Evolutionary conservation across 2,888 invertebrate species (phyloP).

Genomic region (Auanema freiburgensis): DNA sequence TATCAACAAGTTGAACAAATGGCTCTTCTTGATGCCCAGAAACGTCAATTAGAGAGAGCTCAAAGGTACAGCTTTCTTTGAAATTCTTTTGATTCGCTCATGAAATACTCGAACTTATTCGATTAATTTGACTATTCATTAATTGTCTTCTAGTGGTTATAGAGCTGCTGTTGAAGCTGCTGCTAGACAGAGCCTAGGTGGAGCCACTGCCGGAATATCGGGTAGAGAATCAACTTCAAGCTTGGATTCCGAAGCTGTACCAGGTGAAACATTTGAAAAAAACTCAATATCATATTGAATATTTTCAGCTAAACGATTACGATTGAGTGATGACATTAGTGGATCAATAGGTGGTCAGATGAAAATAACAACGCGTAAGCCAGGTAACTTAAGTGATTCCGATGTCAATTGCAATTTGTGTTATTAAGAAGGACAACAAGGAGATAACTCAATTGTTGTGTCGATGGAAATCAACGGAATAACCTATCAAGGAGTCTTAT

Average conservation of each 20-base stretch:
- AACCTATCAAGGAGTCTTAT: constrained; percentile 75
- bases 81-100: background rate
- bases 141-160: constrained; percentile 11
- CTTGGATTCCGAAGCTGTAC: constrained; percentile 37
- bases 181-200: constrained; percentile 40
- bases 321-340: constrained; percentile 13
- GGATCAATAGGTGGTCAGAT: constrained; percentile 20
- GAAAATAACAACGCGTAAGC: constrained; percentile 27
- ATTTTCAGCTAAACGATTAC: constrained; percentile 24
- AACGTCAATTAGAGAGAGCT: constrained; percentile 54
- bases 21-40: constrained; percentile 57
- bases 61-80: constrained; percentile 29
- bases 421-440: constrained; percentile 27
- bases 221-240: constrained; percentile 53
- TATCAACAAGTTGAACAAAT: constrained; percentile 52
- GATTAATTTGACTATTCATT: background rate
- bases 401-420: background rate
- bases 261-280: constrained; percentile 6
- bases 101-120: background rate
- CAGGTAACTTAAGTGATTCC: background rate
- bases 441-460: constrained; percentile 77
- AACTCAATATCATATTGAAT: background rate
- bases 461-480: constrained; percentile 94
- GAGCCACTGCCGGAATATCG: constrained; percentile 19
- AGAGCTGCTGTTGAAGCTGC: constrained; percentile 43